Evolutionary conservation across 2,113 vertebrate genomes (phyloP).

Genomic region (Neodontobutis hainanensis): DNA sequence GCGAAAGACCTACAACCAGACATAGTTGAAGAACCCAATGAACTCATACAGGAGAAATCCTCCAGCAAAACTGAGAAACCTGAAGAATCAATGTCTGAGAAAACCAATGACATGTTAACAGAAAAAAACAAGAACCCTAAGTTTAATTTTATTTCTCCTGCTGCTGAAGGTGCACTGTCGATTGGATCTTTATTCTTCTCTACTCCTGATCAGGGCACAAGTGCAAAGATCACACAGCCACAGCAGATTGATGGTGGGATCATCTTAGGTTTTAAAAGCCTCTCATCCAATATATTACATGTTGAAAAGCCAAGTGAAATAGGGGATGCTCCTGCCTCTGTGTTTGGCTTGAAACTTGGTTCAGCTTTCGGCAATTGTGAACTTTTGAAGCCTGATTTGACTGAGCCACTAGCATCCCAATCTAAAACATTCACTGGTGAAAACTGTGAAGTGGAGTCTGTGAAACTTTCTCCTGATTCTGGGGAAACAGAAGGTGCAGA

Average conservation of each 20-base stretch:
- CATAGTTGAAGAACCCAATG: too few relatives aligned
- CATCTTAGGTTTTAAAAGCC: constrained; percentile 85
- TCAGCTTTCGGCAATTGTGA: constrained; percentile 80
- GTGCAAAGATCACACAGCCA: constrained; percentile 49
- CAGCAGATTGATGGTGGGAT: constrained; percentile 74
- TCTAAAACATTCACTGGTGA: constrained; percentile 37
- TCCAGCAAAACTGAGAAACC: not conserved
- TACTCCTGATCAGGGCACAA: constrained; percentile 51
- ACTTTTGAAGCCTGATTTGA: constrained; percentile 57
- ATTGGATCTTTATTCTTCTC: constrained; percentile 86
- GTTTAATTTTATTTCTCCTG: constrained; percentile 81
- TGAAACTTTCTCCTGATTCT: constrained; percentile 62
- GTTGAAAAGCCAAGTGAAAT: constrained; percentile 74
- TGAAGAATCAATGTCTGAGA: constrained; percentile 21
- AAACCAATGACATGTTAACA: constrained; percentile 61
- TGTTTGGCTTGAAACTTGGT: constrained; percentile 85
- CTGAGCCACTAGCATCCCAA: constrained; percentile 48
- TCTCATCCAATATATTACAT: constrained; percentile 87
- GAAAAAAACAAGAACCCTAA: constrained; percentile 81
- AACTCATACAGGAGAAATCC: not conserved
- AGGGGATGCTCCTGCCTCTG: constrained; percentile 70
- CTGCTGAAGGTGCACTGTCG: constrained; percentile 77
- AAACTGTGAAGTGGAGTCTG: constrained; percentile 34
- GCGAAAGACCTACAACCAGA: not conserved
- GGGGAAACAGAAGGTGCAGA: constrained; percentile 70